Percentiles rank a stretch among this genome's conserved stretches.
Evolutionary conservation across 2,797 vertebrate species (phyloP).

Genomic region (Danio tinwini): DNA sequence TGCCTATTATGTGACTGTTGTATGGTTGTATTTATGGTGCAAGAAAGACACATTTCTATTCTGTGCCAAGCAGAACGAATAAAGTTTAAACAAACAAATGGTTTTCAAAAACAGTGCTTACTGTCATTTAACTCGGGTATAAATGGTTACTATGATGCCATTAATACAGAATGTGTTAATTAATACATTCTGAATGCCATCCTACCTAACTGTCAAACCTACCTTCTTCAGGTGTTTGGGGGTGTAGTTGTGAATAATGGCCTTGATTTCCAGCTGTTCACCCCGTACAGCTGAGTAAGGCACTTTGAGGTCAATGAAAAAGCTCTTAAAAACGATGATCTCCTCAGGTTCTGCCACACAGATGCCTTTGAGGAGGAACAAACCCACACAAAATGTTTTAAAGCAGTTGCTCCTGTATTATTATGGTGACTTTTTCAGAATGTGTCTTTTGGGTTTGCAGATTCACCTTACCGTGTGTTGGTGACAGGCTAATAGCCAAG

Average conservation of each 20-base stretch:
- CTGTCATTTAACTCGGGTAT: background rate
- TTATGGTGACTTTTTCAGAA: background rate
- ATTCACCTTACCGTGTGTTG: slow-evolving; percentile 1
- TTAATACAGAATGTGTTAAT: too few relatives aligned
- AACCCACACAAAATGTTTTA: background rate
- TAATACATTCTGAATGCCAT: background rate
- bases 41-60: too few relatives aligned
- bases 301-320: slow-evolving; percentile 88
- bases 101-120: too few relatives aligned
- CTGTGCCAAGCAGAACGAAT: too few relatives aligned
- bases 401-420: background rate
- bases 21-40: too few relatives aligned
- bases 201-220: too few relatives aligned
- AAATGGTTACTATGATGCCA: background rate
- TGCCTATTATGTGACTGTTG: too few relatives aligned
- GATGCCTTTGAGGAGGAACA: slow-evolving; percentile 75
- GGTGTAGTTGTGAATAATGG: slow-evolving; percentile 87
- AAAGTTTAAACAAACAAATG: too few relatives aligned
- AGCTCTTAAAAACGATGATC: slow-evolving; percentile 78
- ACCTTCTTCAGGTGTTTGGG: slow-evolving; percentile 1
- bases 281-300: slow-evolving; percentile 89
- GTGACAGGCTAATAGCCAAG: slow-evolving; percentile 79
- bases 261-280: slow-evolving; percentile 89
- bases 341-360: slow-evolving; percentile 85
- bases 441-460: background rate